Base-by-base conservation (phyloP, 2,113 vertebrate species). In the Meles meles region DNA sequence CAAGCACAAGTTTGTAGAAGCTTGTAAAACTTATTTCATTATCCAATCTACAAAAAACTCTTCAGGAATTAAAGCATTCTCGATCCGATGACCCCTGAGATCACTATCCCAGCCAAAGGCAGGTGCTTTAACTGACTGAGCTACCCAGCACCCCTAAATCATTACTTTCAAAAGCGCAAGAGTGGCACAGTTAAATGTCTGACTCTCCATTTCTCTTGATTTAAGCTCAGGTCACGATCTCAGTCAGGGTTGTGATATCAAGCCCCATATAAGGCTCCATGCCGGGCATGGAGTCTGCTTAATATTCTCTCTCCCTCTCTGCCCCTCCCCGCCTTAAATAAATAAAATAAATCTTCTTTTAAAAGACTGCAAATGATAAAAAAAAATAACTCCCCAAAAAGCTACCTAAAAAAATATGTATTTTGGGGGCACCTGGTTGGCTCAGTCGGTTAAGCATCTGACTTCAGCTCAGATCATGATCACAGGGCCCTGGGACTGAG, bases 21-120 rank as follows among this genome's bases (percentile, higher is more conserved):
- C 31, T 34, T 65, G 6, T 27, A 69, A 21, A 87, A 20, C 7
- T 63, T 47, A 92, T 61, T 87, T 83, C 63, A 72, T 89, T 85
- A 82, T 49, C 44, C 5, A 91, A 97, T 44, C 3, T 71, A 83
- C 29, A 23, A 87, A 67, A 21, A 42, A 34, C 85, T 67, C 47
- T 87, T 96, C 55, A 96, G 15, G 39, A 90, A 87, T 90, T 84
- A 93, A 97, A 96, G 21, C 63, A 65, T 65, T 34, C 63, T 65
- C 14, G 6, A 65, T 65, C 63, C 0, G 63, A 65, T 15, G 14
- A 34, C 63, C 63, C 29, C 63, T 6, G 10, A 65, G 63, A 65
- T 65, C 63, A 65, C 29, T 31, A 65, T 29, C 31, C 63, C 14
- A 65, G 31, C 63, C 63, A 65, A 65, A 34, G 31, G 63, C 31